Evolutionary conservation across 2,797 vertebrate species (phyloP).

Genomic region (Halcyon leucocephala): DNA sequence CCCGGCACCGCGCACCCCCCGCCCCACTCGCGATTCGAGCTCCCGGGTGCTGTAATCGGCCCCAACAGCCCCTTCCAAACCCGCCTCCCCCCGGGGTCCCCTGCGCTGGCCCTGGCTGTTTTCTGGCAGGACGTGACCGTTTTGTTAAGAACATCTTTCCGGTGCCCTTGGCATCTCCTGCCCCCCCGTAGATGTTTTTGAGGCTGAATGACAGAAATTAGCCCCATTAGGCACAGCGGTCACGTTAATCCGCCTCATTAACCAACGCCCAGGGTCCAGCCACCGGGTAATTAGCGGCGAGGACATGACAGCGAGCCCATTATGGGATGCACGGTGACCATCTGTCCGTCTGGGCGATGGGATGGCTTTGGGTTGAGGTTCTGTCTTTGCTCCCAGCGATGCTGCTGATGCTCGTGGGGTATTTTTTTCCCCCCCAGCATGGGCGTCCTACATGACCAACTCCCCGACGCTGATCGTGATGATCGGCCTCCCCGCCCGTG

Average conservation of each 20-base stretch:
- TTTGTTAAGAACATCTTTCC: neutral
- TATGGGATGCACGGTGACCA: neutral
- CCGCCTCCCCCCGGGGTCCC: accelerated
- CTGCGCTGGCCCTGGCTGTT: accelerated
- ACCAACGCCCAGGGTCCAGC: accelerated
- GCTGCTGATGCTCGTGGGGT: neutral
- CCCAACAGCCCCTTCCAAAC: too few species aligned
- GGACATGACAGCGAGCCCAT: neutral
- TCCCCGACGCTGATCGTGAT: conserved; percentile 95
- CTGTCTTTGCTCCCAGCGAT: accelerated
- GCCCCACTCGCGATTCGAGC: neutral
- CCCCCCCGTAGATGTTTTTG: neutral
- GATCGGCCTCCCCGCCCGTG: conserved; percentile 94
- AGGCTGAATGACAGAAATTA: too few species aligned
- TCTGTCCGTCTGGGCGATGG: neutral
- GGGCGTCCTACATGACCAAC: conserved; percentile 98
- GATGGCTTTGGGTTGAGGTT: neutral
- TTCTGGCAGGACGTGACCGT: neutral
- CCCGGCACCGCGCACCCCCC: neutral
- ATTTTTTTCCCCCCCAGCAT: conserved; percentile 77
- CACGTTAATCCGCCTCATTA: neutral
- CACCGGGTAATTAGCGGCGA: neutral
- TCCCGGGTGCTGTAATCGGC: too few species aligned
- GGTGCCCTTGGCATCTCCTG: neutral
- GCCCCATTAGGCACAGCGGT: neutral